Percentiles rank a stretch among this genome's conserved stretches.
Evolutionary conservation across 2,113 vertebrate genomes (phyloP).

Genomic region (Poeciliopsis retropinna): DNA sequence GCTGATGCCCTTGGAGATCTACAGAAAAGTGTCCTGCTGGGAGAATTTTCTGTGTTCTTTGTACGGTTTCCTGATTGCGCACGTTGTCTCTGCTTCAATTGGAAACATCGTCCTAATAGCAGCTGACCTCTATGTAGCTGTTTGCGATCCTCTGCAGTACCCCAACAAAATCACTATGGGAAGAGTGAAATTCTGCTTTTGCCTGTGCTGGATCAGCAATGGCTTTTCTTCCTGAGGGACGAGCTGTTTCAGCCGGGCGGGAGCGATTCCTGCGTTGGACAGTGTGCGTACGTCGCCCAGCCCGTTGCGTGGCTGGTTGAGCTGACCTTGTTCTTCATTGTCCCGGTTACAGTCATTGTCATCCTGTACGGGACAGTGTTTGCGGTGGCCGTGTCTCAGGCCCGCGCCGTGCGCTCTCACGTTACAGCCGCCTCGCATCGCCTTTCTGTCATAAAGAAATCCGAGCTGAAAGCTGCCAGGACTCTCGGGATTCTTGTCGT

Average conservation of each 20-base stretch:
- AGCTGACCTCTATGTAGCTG: too few relatives aligned
- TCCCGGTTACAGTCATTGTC: too few relatives aligned
- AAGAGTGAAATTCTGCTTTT: slow-evolving; percentile 9
- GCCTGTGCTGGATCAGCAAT: slow-evolving; percentile 33
- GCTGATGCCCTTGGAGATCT: slow-evolving; percentile 81
- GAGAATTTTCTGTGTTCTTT: slow-evolving; percentile 41
- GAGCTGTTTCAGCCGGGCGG: neutral
- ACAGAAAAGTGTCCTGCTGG: slow-evolving; percentile 49
- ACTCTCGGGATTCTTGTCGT: slow-evolving; percentile 23
- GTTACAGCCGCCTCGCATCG: neutral
- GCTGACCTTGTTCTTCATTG: too few relatives aligned
- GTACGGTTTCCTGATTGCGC: neutral
- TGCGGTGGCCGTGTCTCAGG: slow-evolving; percentile 40
- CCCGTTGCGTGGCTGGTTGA: too few relatives aligned
- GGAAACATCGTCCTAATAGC: too few relatives aligned
- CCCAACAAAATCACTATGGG: slow-evolving; percentile 17
- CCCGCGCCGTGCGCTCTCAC: slow-evolving; percentile 41
- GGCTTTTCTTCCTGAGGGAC: neutral
- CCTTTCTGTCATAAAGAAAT: neutral
- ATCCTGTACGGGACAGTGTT: slow-evolving; percentile 16
- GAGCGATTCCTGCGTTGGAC: slow-evolving; percentile 13
- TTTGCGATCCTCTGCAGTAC: slow-evolving; percentile 9
- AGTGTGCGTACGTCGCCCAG: slow-evolving; percentile 9
- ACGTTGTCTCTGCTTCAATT: neutral
- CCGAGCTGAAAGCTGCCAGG: slow-evolving; percentile 46